Percentiles rank a stretch among this genome's conserved stretches.
phyloP scores from a whole-genome alignment of 2,797 vertebrate species.

The Diglossa cyanea region DNA sequence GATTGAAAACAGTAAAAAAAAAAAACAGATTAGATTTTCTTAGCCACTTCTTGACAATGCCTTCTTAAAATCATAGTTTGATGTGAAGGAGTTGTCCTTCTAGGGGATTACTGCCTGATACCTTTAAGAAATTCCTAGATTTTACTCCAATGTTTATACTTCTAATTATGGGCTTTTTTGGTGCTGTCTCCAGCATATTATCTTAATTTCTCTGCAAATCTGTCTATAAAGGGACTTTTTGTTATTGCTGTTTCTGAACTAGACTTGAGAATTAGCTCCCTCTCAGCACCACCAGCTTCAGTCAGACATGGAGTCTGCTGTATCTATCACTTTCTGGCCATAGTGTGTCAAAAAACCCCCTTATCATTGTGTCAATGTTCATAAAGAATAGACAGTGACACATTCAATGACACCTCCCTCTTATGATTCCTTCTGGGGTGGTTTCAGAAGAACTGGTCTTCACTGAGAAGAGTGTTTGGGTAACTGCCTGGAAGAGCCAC shows the following conservation, averaged over 20 bases:
- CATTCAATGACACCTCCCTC: fast-evolving
- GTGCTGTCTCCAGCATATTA: not conserved
- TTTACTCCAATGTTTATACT: not conserved
- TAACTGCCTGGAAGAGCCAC: not conserved
- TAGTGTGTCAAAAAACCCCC: not conserved
- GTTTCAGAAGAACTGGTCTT: not conserved
- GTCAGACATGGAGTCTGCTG: not conserved
- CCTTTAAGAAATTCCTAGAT: not conserved
- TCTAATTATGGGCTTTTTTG: not conserved
- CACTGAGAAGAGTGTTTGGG: not conserved
- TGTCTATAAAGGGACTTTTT: not conserved
- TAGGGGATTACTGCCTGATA: not conserved
- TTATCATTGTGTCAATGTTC: not conserved
- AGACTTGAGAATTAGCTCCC: not conserved
- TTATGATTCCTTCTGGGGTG: not conserved
- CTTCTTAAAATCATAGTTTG: not conserved
- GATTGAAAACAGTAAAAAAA: not conserved
- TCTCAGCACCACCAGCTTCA: not conserved
- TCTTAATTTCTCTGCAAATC: not conserved
- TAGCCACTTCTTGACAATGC: not conserved
- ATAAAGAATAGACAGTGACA: not conserved
- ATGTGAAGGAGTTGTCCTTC: not conserved
- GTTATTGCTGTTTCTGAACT: not conserved
- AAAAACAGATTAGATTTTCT: not conserved
- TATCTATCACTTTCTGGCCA: not conserved